A percentile compares a stretch with the other conserved stretches of the same genome.
phyloP scores from a whole-genome alignment of 2,113 vertebrate species.

The Bubo blakistoni region DNA sequence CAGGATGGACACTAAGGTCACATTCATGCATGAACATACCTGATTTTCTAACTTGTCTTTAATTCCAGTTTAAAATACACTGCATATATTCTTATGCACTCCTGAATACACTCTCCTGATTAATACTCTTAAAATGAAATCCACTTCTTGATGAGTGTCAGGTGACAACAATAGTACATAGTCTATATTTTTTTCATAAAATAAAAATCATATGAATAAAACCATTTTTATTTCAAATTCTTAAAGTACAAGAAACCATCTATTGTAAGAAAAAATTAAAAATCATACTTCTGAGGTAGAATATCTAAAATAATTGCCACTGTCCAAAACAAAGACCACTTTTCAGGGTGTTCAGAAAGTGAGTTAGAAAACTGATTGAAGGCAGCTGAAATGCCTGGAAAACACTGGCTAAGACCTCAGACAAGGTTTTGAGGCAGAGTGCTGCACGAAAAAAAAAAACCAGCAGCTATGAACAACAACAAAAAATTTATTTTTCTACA shows the following conservation, averaged over 20 bases:
- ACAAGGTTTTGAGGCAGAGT: neutral
- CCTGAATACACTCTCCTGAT: neutral
- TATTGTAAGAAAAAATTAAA: neutral
- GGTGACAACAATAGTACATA: fast-evolving
- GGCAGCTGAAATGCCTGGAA: neutral
- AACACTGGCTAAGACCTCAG: neutral
- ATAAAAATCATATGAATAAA: neutral
- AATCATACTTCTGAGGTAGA: fast-evolving
- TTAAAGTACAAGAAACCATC: neutral
- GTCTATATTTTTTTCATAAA: neutral
- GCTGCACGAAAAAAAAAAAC: neutral
- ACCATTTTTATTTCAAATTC: fast-evolving
- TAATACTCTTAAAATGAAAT: neutral
- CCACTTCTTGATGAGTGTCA: neutral
- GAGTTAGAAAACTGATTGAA: neutral
- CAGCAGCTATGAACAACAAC: neutral
- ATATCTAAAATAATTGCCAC: neutral
- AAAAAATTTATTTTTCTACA: neutral
- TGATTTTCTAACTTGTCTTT: neutral
- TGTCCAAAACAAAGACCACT: neutral
- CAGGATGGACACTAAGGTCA: neutral
- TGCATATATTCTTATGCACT: neutral
- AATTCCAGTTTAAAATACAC: neutral
- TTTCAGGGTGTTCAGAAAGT: neutral
- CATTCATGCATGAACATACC: neutral